Base-by-base conservation (phyloP, 1,140 invertebrate species). In the Cardiocondyla obscurior region DNA sequence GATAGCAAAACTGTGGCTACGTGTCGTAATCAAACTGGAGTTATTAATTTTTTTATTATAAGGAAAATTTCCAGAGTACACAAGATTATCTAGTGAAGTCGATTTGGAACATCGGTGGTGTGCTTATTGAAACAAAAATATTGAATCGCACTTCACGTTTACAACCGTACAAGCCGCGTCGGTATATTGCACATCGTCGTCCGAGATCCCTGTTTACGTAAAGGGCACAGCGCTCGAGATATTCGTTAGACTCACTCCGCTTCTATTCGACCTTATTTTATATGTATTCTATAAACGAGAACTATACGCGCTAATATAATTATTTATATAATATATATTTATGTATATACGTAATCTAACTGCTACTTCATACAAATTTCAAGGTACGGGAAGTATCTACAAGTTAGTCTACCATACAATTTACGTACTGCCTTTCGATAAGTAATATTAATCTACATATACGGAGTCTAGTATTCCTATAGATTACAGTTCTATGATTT, bases 331-430 rank as follows among this genome's bases (percentile, higher is more conserved):
- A 83, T 87, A 85, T 77, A 82, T 81, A 81, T 86, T 51, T 81
- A 83, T 87, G 46, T 84, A 51, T 82, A 81, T 82, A 69, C 46
- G 44, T 39, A 70, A 88, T 62, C 87, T 91, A 87, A 69, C 53
- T 46, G 14, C 85, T 92, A 92, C 84, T 73, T 91, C 88, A 92
- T 92, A 92, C 89, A 92, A 91, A 92, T 91, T 91, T 91, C 85
- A 92, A 92, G 90, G 91, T 92, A 92, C 91, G 89, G 89, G 90
- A 91, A 90, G 90, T 92, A 92, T 92, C 92, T 92, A 92, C 90
- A 92, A 89, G 84, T 92, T 88, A 84, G 73, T 87, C 88, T 90
- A 91, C 86, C 85, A 81, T 83, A 86, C 85, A 86, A 73, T 73
- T 83, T 55, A 87, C 76, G 70, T 46, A 74, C 82, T 79, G 74